These are phyloP conservation scores for Peucedramus taeniatus DNA, from an alignment of 2,113 vertebrate genomes.

Conservation along the genomic window DNA sequence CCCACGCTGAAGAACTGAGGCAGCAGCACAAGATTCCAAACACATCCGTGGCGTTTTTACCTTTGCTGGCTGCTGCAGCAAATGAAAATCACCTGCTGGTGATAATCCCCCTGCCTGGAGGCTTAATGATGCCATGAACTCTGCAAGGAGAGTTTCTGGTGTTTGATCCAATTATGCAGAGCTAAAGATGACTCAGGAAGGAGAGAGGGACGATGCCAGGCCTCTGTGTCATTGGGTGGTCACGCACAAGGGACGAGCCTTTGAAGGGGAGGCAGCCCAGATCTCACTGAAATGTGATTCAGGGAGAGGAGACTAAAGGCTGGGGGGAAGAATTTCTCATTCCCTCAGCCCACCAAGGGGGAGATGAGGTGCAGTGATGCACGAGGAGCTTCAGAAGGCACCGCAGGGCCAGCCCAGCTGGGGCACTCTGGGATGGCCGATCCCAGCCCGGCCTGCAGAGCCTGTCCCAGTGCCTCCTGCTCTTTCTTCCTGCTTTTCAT, in stretches of 20 bases:
- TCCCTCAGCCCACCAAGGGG: background rate
- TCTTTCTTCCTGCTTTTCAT: background rate
- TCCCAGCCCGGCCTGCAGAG: background rate
- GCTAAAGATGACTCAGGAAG: background rate
- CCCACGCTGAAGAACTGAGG: background rate
- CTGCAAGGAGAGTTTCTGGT: background rate
- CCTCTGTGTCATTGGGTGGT: fast-evolving
- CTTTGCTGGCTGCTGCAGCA: constrained; percentile 1
- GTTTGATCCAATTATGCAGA: constrained; percentile 41
- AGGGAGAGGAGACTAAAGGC: background rate
- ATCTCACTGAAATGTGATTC: background rate
- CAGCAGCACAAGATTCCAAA: background rate
- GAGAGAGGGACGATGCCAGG: background rate
- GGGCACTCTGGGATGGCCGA: background rate
- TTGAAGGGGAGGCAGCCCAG: background rate
- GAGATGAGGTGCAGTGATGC: background rate
- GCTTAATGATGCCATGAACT: background rate
- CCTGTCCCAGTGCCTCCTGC: background rate
- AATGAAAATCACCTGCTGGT: background rate
- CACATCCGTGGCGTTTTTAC: background rate
- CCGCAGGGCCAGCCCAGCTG: background rate
- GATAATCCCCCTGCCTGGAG: background rate
- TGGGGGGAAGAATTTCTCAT: background rate
- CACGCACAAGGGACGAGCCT: background rate
- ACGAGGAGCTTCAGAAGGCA: background rate